Conservation (phyloP, 2,888 invertebrate species). For the Tipula vernalis region DNA sequence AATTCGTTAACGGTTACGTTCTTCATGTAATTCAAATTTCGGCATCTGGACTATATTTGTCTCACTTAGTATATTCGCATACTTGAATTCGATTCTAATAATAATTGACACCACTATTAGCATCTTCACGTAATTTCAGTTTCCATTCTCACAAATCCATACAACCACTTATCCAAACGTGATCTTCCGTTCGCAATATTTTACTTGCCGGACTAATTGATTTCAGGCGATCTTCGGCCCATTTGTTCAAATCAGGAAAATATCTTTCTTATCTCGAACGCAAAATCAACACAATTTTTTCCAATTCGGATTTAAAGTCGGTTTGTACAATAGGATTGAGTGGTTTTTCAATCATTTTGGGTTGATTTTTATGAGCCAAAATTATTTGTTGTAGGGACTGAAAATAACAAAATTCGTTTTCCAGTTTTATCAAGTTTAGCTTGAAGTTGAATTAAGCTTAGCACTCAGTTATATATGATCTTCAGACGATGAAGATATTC, state of each 20-base stretch:
- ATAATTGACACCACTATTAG: constrained; percentile 14
- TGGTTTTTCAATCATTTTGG: not conserved
- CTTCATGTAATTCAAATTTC: constrained; percentile 49
- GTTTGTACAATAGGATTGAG: not conserved
- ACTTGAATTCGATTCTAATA: constrained; percentile 38
- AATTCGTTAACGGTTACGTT: constrained; percentile 43
- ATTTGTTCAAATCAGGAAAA: constrained; percentile 49
- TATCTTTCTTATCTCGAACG: constrained; percentile 62
- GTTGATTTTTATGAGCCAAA: not conserved
- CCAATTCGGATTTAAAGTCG: constrained; percentile 38
- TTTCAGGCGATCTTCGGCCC: constrained; percentile 45
- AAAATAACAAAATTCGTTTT: not conserved
- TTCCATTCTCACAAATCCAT: constrained; percentile 39
- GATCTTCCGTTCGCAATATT: constrained; percentile 41
- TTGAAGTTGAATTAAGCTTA: too few species aligned
- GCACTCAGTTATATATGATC: too few species aligned
- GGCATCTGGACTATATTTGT: constrained; percentile 50
- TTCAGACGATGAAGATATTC: too few species aligned
- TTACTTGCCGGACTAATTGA: constrained; percentile 50
- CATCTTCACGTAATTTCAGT: constrained; percentile 18
- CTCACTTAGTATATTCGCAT: constrained; percentile 60
- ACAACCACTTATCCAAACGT: constrained; percentile 37
- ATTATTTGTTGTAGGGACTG: not conserved
- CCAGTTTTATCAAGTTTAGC: too few species aligned
- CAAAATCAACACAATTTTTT: constrained; percentile 51